Conservation (phyloP, 2,113 vertebrate genomes). For the Eudyptes chrysolophus region DNA sequence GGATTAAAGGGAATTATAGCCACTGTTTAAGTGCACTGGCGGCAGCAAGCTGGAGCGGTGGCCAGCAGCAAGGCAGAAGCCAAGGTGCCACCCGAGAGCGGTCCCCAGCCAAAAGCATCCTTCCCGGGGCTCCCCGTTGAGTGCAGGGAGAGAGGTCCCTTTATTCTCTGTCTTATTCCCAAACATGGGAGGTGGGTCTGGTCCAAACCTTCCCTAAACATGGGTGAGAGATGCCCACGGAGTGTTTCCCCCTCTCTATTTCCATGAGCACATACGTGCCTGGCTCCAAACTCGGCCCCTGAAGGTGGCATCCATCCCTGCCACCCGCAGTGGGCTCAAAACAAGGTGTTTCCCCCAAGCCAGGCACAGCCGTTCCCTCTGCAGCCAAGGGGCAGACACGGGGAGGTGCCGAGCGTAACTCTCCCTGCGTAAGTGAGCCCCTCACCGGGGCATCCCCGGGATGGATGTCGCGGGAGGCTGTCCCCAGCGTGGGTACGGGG, state of each 20-base stretch:
- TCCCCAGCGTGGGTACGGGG: neutral
- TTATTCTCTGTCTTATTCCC: neutral
- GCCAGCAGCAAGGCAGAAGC: neutral
- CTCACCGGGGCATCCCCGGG: accelerated
- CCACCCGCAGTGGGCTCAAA: accelerated
- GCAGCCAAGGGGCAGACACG: neutral
- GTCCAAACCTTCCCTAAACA: neutral
- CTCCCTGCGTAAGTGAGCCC: neutral
- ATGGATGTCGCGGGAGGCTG: accelerated
- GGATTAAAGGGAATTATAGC: conserved; percentile 23
- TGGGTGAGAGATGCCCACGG: neutral
- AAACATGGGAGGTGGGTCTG: accelerated
- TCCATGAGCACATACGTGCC: accelerated
- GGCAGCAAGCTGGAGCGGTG: neutral
- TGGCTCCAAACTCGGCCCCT: neutral
- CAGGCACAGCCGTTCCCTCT: neutral
- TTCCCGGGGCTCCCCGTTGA: accelerated
- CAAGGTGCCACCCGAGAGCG: neutral
- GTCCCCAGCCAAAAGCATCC: neutral
- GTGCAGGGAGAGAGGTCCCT: accelerated
- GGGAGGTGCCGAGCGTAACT: neutral
- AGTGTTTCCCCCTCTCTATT: neutral
- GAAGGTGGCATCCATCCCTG: neutral
- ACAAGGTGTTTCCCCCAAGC: neutral
- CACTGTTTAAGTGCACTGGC: accelerated